A percentile compares a stretch with the other conserved stretches of the same genome.
phyloP scores from a whole-genome alignment of 2,888 invertebrate species.

The Zhuqinia jingwanae region DNA sequence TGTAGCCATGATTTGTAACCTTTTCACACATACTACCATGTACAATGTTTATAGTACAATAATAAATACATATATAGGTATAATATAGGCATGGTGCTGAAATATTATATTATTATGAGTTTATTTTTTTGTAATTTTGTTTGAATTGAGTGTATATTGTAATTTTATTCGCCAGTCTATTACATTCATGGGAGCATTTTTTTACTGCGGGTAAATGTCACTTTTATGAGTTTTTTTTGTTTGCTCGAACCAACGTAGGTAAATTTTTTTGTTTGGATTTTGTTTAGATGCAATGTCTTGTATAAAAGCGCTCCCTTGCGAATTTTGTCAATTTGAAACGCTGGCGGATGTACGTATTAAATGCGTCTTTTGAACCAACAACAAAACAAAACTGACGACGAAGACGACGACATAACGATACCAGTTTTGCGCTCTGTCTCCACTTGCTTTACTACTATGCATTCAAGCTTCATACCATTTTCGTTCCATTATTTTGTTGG shows the following conservation, averaged over 20 bases:
- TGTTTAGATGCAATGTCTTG: conserved; percentile 10
- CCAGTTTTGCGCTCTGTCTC: too few species aligned
- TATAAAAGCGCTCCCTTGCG: conserved; percentile 44
- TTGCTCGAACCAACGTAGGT: conserved; percentile 39
- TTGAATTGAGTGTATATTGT: not conserved
- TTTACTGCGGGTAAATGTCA: conserved; percentile 40
- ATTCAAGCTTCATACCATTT: too few species aligned
- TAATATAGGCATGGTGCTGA: not conserved
- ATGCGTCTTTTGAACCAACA: not conserved
- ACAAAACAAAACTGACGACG: not conserved
- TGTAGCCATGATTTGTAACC: not conserved
- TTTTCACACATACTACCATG: not conserved
- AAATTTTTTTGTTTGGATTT: conserved; percentile 46
- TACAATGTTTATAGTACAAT: not conserved
- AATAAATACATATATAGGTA: not conserved
- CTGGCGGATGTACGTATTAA: not conserved
- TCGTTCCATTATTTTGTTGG: too few species aligned
- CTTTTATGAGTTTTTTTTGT: conserved; percentile 52
- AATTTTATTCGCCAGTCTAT: not conserved
- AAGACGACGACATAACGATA: too few species aligned
- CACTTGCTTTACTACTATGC: too few species aligned
- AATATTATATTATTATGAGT: not conserved
- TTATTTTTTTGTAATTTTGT: not conserved
- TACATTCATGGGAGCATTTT: conserved; percentile 5
- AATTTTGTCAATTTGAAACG: conserved; percentile 44